Evolutionary conservation across 2,113 vertebrate species (phyloP), one percentile per base, ranked within the genome.

Genomic region (Argyrosomus japonicus): DNA sequence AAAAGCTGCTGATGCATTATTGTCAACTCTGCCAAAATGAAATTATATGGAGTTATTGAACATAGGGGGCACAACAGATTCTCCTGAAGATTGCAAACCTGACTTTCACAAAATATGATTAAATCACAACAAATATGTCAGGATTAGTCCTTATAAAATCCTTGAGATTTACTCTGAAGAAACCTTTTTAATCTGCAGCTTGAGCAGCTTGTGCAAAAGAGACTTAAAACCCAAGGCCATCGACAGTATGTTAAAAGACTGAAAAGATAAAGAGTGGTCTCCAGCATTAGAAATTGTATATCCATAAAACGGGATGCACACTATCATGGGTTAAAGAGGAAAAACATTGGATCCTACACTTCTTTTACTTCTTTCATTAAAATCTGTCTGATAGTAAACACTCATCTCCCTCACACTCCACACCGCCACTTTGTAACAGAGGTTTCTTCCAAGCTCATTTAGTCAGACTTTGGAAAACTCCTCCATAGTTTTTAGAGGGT

Each of bases 1-100:
- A 84, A 87, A 89, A 88, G 88, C 89, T 76, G 83, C 75, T 88
- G 89, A 88, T 85, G 79, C 74, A 78, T 85, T 83, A 82, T 82
- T 90, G 86, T 91, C 85, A 85, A 51, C 77, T 65, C 70, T 65
- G 79, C 73, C 45, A 18, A 64, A 68, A 89, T 81, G 54, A 48
- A 82, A 87, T 90, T 78, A 67, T 21, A 60, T 67, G 47, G 4
- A 58, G 48, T 53, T 81, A 83, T 47, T 83, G 79, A 86, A 78
- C 77, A 87, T 3, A 9, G 57, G 51, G 67, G 56, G 71, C 78
- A 78, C 51, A 73, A 67, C 25, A 57, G 75, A 86, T 60, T 67
- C 19, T 45, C 50, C 6, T 80, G 50, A 75, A 84, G 75, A 88
- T 82, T 70, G 51, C 51, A 79, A 56, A 63, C 25, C 47, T 60